Conservation (phyloP, 2,797 vertebrate genomes). For the Rachycentron canadum region DNA sequence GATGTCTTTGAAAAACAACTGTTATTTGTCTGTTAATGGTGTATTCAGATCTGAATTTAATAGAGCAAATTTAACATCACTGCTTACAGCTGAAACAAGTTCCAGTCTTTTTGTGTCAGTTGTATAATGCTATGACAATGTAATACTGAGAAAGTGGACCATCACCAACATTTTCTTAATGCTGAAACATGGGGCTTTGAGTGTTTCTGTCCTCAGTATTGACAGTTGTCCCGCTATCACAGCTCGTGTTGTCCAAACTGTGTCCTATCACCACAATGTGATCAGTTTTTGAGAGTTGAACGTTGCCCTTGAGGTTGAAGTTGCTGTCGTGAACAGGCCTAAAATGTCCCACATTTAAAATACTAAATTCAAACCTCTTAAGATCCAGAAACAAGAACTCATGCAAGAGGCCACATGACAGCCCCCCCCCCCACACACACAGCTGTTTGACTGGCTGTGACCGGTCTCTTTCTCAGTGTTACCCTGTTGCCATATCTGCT, state of each 20-base stretch:
- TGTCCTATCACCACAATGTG: not conserved
- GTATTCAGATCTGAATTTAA: constrained; percentile 89
- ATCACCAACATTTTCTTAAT: not conserved
- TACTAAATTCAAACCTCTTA: constrained; percentile 13
- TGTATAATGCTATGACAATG: constrained; percentile 64
- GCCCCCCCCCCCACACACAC: not conserved
- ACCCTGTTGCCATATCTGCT: constrained; percentile 44
- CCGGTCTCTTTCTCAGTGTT: constrained; percentile 78
- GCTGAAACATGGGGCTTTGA: not conserved
- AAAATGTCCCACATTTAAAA: constrained; percentile 9
- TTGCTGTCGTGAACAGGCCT: not conserved
- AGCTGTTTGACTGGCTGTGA: not conserved
- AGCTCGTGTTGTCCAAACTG: not conserved
- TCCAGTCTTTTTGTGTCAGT: constrained; percentile 71
- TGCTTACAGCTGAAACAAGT: constrained; percentile 76
- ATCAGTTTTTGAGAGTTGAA: not conserved
- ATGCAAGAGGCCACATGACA: not conserved
- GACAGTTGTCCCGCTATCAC: not conserved
- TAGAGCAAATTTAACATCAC: constrained; percentile 85
- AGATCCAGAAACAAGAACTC: not conserved
- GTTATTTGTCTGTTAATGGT: constrained; percentile 91
- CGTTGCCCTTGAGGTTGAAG: not conserved
- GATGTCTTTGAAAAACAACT: constrained; percentile 82
- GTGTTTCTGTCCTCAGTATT: not conserved
- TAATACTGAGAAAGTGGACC: constrained; percentile 77